A percentile compares a stretch with the other conserved stretches of the same genome.
Conservation (phyloP, 1,140 invertebrate species). For the Zaprionus ghesquierei region DNA sequence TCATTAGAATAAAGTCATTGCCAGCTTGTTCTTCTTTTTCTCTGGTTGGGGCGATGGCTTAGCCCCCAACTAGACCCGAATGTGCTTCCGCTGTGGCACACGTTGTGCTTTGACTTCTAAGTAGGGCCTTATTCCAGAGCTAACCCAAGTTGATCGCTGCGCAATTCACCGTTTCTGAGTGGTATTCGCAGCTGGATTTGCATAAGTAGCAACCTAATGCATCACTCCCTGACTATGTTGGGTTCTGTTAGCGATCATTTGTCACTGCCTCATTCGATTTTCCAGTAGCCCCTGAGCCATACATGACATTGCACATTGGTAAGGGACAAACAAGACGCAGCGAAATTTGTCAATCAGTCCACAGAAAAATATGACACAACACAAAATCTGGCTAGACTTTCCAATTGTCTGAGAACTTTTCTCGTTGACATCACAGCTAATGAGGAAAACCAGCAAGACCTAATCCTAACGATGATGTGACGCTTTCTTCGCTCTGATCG, state of each 20-base stretch:
- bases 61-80: background rate
- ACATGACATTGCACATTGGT: constrained; percentile 30
- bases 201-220: background rate
- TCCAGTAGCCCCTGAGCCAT: constrained; percentile 7
- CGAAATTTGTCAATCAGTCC: constrained; percentile 42
- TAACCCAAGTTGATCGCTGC: background rate
- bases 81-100: constrained; percentile 35
- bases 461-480: constrained; percentile 70
- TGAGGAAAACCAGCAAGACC: constrained; percentile 20
- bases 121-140: background rate
- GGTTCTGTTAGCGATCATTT: constrained; percentile 23
- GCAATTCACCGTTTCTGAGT: background rate
- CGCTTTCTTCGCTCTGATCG: constrained; percentile 39
- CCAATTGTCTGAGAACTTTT: constrained; percentile 40
- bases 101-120: constrained; percentile 28
- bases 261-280: constrained; percentile 35
- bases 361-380: constrained; percentile 40
- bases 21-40: no score
- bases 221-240: background rate
- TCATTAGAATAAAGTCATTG: constrained; percentile 54
- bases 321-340: constrained; percentile 16
- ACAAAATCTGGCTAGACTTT: constrained; percentile 31
- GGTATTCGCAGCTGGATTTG: background rate
- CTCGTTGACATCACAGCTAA: constrained; percentile 31
- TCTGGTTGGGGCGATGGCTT: no score